phyloP scores from a whole-genome alignment of 2,113 vertebrate genomes.

The Sebastes fasciatus region DNA sequence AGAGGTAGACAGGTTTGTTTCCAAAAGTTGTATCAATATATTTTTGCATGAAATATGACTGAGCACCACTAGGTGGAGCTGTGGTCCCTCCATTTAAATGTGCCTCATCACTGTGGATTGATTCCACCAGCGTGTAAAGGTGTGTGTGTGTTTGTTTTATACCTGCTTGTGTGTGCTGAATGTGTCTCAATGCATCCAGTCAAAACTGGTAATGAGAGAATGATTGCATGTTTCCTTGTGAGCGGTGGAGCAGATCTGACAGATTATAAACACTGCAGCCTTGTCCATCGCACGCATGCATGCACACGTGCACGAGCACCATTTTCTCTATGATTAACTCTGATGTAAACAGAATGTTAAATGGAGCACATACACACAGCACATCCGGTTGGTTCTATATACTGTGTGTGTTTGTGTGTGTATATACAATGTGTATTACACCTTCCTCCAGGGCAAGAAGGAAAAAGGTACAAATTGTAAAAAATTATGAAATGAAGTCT shows the following conservation, averaged over 20 bases:
- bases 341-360: slow-evolving; percentile 53
- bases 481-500: slow-evolving; percentile 28
- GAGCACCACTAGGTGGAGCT: slow-evolving; percentile 61
- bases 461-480: slow-evolving; percentile 5
- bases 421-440: background rate
- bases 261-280: slow-evolving; percentile 55
- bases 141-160: slow-evolving; percentile 24
- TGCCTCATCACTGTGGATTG: slow-evolving; percentile 42
- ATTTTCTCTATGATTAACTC: slow-evolving; percentile 50
- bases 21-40: background rate
- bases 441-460: background rate
- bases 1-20: background rate
- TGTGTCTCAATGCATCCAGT: slow-evolving; percentile 39
- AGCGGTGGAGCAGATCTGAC: slow-evolving; percentile 56
- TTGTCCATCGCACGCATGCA: slow-evolving; percentile 18
- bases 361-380: slow-evolving; percentile 8
- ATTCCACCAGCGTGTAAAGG: slow-evolving; percentile 15
- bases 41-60: background rate
- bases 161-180: slow-evolving; percentile 23
- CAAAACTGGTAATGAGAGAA: slow-evolving; percentile 66
- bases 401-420: slow-evolving; percentile 2
- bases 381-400: background rate
- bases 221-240: slow-evolving; percentile 67
- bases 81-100: slow-evolving; percentile 42
- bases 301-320: background rate